Percentiles rank a stretch among this genome's conserved stretches.
phyloP scores from a whole-genome alignment of 2,888 invertebrate species.

The Merodon equestris region DNA sequence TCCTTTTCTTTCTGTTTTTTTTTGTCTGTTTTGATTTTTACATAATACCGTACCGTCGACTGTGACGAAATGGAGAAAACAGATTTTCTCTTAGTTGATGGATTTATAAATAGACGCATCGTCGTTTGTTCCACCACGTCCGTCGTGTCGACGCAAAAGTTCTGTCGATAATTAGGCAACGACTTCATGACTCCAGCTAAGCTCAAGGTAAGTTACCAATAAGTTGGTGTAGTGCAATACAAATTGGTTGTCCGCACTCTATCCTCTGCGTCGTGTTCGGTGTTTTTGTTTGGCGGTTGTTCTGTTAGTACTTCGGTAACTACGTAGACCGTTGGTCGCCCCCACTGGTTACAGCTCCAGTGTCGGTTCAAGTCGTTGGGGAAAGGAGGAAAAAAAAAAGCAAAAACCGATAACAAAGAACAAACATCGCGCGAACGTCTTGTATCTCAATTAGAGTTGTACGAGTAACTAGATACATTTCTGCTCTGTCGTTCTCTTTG shows the following conservation, averaged over 20 bases:
- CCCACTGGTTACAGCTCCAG: background rate
- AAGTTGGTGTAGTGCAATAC: constrained; percentile 7
- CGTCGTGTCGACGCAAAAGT: too few species aligned
- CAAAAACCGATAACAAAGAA: constrained; percentile 57
- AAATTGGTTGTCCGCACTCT: constrained; percentile 3
- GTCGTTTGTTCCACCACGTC: background rate
- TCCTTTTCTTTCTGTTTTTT: too few species aligned
- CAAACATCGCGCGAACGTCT: constrained; percentile 35
- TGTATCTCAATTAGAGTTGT: constrained; percentile 16
- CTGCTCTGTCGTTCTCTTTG: constrained; percentile 21
- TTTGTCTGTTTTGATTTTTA: constrained; percentile 28
- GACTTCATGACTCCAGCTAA: too few species aligned
- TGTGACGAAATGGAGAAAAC: constrained; percentile 44
- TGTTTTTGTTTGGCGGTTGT: constrained; percentile 37
- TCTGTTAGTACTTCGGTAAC: constrained; percentile 48
- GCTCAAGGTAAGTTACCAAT: constrained; percentile 10
- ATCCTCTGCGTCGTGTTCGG: background rate
- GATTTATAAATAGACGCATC: constrained; percentile 33
- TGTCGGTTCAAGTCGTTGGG: background rate
- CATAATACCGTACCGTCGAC: constrained; percentile 25
- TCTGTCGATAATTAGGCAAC: too few species aligned
- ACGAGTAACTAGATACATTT: constrained; percentile 26
- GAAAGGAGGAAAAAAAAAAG: too few species aligned
- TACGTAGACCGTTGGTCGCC: constrained; percentile 19
- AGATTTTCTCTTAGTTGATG: constrained; percentile 20